These are phyloP conservation scores for Plecturocebus donacophilus DNA, from an alignment of 2,113 vertebrate genomes.

Conservation along the genomic window DNA sequence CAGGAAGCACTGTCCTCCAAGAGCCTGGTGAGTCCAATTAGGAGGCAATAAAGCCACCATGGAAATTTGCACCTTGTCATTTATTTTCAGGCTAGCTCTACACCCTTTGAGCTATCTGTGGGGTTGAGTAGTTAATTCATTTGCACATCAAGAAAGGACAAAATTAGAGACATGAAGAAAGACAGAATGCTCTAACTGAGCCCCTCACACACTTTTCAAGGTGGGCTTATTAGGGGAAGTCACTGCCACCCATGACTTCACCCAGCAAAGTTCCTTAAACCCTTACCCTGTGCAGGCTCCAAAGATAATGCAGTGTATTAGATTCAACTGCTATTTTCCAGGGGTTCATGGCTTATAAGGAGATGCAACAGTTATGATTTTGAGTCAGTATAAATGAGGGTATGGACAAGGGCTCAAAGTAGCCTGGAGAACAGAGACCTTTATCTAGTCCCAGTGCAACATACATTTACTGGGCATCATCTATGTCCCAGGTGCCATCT, in stretches of 20 bases:
- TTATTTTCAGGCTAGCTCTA: background rate
- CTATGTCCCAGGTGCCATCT: background rate
- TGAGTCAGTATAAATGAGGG: background rate
- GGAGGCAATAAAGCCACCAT: background rate
- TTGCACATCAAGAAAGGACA: background rate
- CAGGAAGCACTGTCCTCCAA: background rate
- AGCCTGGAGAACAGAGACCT: background rate
- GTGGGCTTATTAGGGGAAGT: background rate
- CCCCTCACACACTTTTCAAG: background rate
- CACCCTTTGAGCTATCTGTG: background rate
- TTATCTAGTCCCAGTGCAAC: background rate
- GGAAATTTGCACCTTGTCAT: background rate
- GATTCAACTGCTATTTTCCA: background rate
- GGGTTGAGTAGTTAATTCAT: background rate
- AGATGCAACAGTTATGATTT: background rate
- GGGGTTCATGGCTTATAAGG: background rate
- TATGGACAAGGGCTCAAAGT: background rate
- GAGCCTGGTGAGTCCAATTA: background rate
- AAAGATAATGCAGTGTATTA: background rate
- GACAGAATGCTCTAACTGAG: background rate
- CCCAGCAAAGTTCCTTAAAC: background rate
- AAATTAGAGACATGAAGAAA: background rate
- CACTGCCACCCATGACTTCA: background rate
- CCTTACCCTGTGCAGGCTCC: background rate
- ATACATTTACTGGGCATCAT: background rate